Conservation (phyloP, 2,888 invertebrate species). For the Pseudococcus jackbeardsleyi region DNA sequence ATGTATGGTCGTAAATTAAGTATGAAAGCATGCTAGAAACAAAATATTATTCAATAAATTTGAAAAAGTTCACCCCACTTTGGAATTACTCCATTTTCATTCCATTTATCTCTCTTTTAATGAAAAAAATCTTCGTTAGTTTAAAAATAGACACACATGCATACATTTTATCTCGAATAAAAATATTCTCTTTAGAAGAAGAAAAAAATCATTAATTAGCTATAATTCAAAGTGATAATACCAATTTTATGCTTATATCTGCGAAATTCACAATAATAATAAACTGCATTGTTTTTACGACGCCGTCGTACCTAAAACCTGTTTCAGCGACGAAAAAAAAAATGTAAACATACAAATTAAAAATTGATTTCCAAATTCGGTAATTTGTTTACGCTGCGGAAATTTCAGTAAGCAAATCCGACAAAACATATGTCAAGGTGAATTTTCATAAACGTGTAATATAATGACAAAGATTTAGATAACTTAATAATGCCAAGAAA, state of each 20-base stretch:
- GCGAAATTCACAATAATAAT: not conserved
- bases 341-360: conserved; percentile 35
- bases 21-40: not conserved
- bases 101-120: not conserved
- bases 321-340: not conserved
- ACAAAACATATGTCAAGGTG: conserved; percentile 60
- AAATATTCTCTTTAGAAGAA: not conserved
- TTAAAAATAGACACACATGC: not conserved
- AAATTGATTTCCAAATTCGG: not conserved
- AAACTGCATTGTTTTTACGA: not conserved
- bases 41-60: not conserved
- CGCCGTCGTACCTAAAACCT: not conserved
- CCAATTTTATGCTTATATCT: not conserved
- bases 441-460: conserved; percentile 53
- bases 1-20: not conserved
- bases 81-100: not conserved
- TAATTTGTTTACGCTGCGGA: conserved; percentile 40
- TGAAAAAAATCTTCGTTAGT: not conserved
- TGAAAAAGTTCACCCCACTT: not conserved
- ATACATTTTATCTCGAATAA: not conserved
- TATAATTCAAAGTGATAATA: not conserved
- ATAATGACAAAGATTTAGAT: conserved; percentile 59
- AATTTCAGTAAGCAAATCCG: conserved; percentile 47
- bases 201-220: not conserved
- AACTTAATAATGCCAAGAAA: conserved; percentile 63